Evolutionary conservation across 2,113 vertebrate genomes (phyloP), one percentile per base, ranked within the genome.

Genomic region (Lichenostomus cassidix): DNA sequence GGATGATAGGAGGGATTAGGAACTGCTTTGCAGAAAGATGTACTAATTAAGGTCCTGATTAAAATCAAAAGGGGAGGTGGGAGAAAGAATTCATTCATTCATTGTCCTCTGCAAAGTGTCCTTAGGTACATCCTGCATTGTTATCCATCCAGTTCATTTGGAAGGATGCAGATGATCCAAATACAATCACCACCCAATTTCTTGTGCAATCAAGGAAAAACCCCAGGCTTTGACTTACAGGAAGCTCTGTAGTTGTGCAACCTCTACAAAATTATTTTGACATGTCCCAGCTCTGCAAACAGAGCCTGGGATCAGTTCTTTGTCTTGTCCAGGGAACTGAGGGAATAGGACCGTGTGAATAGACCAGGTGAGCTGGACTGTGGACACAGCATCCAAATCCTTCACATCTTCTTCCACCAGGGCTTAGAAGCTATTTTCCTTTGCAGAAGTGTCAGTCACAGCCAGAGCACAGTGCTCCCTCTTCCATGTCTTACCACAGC

Each of bases 191-290:
- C 91, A 55, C 76, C 80, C 80, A 60, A 55, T 20, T 55, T 41
- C 92, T 96, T 97, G 69, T 67, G 95, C 95, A 97, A 97, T 44
- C 71, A 46, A 87, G 91, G 77, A 55, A 91, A 83, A 33, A 0
- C 2, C 83, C n/a, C 25, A 37, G 50, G 92, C 68, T 77, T 9
- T n/a, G 60, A 70, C 3, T 96, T 95, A 91, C 90, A 46, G 94
- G 95, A 96, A 97, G 65, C 31, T 7, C 49, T 0, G 6, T 46
- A 24, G 74, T 94, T 95, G 89, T 67, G 94, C 15, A 96, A 96
- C 21, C 18, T 42, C 56, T 31, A 5, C 22, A 19, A 1, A 87
- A 71, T 8, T 24, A 71, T 49, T 89, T 53, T 71, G 81, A 11
- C 58, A n/a, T 11, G 68, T 71, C 37, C 22, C 49, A 75, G 77